Base-by-base conservation (phyloP, 2,113 vertebrate species). In the Dasyprocta punctata region DNA sequence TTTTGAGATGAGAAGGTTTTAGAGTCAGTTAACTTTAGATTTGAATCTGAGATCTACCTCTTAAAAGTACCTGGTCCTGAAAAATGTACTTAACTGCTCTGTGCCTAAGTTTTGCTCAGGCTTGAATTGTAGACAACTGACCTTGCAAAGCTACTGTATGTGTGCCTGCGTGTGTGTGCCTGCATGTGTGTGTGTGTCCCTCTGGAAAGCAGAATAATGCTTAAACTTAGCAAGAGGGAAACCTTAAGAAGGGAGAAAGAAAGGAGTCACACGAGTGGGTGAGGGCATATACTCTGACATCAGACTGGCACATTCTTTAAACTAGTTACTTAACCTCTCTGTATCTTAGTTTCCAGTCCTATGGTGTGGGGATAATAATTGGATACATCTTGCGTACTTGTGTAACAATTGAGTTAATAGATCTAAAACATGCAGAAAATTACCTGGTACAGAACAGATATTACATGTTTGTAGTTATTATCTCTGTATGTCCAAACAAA, bases 61-160 rank as follows among this genome's bases (percentile, higher is more conserved):
- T 54, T 93, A 44, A 22, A 78, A 7, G 7, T 49, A 7, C 30
- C 87, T 65, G 12, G 19, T 36, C 60, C 56, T 96, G 28, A 94
- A 28, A 95, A 71, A 86, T 65, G 54, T 88, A n/a, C 56, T 90
- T 83, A 90, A 67, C 7, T 36, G 60, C 20, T 83, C 20, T 91
- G 1, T 92, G 7, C 52, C 33, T 47, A 82, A 77, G 2, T 67
- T 83, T 92, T 58, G 54, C 28, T 95, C 41, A 52, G 22, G 81
- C 49, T 93, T 93, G 60, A 93, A 91, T 63, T 94, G 30, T 90
- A 33, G 28, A 56, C 71, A 90, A 81, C 16, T 97, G 56, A 19
- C 19, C 16, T 88, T 83, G 28, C 11, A 80, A 56, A 20, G 49
- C 80, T 85, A 85, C 24, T 9, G 24, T 54, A 8, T 38, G 19